These are phyloP conservation scores for Proctacanthus coquilletti DNA, from an alignment of 1,140 invertebrate genomes.

Conservation along the genomic window DNA sequence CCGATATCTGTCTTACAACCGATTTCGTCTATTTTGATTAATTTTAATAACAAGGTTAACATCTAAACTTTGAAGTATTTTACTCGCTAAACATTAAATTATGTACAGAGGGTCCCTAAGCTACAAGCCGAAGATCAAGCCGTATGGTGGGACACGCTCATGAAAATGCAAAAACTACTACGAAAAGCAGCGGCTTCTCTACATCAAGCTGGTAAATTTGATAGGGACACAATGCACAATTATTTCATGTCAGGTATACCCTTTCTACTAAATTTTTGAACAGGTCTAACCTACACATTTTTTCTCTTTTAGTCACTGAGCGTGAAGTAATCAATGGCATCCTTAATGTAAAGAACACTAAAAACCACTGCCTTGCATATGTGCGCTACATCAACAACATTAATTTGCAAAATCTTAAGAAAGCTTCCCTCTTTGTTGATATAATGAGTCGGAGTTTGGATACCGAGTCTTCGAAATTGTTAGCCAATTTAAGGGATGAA, in stretches of 20 bases:
- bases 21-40: slow-evolving; percentile 90
- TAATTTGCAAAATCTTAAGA: slow-evolving; percentile 86
- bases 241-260: slow-evolving; percentile 99
- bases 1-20: slow-evolving; percentile 88
- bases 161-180: slow-evolving; percentile 88
- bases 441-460: slow-evolving; percentile 87
- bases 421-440: slow-evolving; percentile 88
- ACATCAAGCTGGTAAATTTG: slow-evolving; percentile 70
- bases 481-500: slow-evolving; percentile 81
- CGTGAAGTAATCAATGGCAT: slow-evolving; percentile 93
- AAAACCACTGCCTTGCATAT: slow-evolving; percentile 92
- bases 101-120: slow-evolving; percentile 68
- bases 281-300: slow-evolving; percentile 2
- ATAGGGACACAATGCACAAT: slow-evolving; percentile 89
- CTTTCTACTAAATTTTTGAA: background rate
- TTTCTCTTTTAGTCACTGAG: slow-evolving; percentile 70
- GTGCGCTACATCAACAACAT: slow-evolving; percentile 95
- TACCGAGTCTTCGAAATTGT: slow-evolving; percentile 77
- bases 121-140: slow-evolving; percentile 90
- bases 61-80: background rate
- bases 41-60: slow-evolving; percentile 89
- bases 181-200: slow-evolving; percentile 79
- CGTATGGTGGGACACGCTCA: slow-evolving; percentile 93
- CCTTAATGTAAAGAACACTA: slow-evolving; percentile 84
- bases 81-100: background rate